phyloP scores from a whole-genome alignment of 2,888 invertebrate species.

The Nemotelus nigrinus region DNA sequence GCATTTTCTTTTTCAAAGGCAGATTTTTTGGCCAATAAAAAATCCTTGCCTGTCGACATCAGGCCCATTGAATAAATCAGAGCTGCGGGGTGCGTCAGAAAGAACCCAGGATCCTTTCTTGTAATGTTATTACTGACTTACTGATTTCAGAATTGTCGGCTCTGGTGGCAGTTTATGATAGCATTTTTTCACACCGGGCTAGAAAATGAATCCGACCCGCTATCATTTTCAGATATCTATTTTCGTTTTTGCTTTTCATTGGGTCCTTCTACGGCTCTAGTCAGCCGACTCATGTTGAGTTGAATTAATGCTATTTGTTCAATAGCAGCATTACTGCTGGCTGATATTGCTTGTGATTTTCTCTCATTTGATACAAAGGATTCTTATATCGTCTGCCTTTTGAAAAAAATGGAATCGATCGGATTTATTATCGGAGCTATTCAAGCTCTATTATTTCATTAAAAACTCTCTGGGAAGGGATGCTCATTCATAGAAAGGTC shows the following conservation, averaged over 20 bases:
- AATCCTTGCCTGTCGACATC: too few relatives aligned
- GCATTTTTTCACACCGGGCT: too few relatives aligned
- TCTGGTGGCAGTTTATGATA: neutral
- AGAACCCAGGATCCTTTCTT: neutral
- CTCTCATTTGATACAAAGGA: too few relatives aligned
- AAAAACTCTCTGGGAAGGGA: neutral
- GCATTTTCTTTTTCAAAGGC: too few relatives aligned
- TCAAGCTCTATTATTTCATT: neutral
- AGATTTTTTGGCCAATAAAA: too few relatives aligned
- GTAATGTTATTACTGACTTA: neutral
- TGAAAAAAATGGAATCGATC: neutral
- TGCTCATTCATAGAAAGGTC: too few relatives aligned
- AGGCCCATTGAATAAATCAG: neutral
- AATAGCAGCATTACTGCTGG: too few relatives aligned
- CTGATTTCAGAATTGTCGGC: neutral
- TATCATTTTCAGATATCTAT: neutral
- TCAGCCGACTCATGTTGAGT: neutral
- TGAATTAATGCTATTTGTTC: neutral
- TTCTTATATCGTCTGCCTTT: too few relatives aligned
- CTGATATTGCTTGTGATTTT: too few relatives aligned
- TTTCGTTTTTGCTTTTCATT: neutral
- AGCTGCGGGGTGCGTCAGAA: neutral
- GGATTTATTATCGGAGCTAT: neutral
- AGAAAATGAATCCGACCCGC: too few relatives aligned
- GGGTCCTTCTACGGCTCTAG: neutral